These are phyloP conservation scores for Rhizoglyphus robini DNA, from an alignment of 1,140 invertebrate species.

Conservation along the genomic window DNA sequence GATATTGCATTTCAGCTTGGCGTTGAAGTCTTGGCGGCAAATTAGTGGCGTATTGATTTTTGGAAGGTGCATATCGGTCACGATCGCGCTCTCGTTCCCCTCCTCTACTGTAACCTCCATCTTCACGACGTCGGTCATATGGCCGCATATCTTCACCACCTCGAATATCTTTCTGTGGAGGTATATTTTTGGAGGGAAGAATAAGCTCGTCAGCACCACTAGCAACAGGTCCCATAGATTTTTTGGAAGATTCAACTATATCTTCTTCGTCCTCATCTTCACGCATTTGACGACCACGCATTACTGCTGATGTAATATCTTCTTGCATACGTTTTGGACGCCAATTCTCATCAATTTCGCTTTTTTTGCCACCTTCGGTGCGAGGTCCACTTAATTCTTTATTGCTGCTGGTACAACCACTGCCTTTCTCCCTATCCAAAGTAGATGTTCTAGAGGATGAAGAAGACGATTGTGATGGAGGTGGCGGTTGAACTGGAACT, in stretches of 20 bases:
- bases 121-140: neutral
- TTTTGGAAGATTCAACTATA: constrained; percentile 41
- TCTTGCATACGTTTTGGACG: neutral
- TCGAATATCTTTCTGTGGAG: neutral
- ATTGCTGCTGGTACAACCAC: neutral
- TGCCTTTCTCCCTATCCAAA: neutral
- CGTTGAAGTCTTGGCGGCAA: constrained; percentile 71
- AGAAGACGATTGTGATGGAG: neutral
- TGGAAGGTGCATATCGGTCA: constrained; percentile 32
- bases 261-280: constrained; percentile 45
- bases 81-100: constrained; percentile 40
- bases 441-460: neutral
- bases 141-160: neutral
- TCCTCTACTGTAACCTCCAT: constrained; percentile 37
- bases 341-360: neutral
- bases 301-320: neutral
- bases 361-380: neutral
- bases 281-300: neutral
- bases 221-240: neutral
- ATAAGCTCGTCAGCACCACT: neutral
- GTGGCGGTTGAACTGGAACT: neutral
- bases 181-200: neutral
- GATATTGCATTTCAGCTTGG: constrained; percentile 35
- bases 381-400: neutral
- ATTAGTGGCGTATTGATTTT: constrained; percentile 50